Conservation (phyloP, 2,113 vertebrate species). For the Pseudonaja textilis region DNA sequence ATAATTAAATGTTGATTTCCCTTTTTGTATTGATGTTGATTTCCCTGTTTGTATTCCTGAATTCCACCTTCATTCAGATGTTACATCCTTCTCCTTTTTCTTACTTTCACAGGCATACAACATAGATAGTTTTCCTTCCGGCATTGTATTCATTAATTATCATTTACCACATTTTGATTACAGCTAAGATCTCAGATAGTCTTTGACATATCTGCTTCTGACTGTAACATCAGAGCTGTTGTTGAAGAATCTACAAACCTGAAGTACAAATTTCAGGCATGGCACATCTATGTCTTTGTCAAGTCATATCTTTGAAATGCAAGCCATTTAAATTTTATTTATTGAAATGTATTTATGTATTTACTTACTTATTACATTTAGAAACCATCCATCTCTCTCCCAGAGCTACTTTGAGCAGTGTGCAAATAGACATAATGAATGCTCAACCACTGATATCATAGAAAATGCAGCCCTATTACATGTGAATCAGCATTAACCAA, state of each 20-base stretch:
- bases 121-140: neutral
- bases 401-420: neutral
- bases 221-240: neutral
- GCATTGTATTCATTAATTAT: neutral
- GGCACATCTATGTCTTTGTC: neutral
- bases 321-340: neutral
- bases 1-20: neutral
- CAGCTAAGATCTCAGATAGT: neutral
- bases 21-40: neutral
- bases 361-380: neutral
- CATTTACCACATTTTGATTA: neutral
- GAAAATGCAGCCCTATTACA: neutral
- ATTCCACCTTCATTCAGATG: neutral
- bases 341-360: neutral
- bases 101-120: neutral
- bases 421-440: neutral
- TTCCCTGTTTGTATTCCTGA: neutral
- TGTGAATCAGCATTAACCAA: neutral
- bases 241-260: neutral
- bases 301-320: neutral
- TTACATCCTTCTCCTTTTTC: neutral
- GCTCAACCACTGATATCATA: neutral
- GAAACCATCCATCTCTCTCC: neutral
- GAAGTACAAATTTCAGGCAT: neutral
- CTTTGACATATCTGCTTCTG: neutral